phyloP scores from a whole-genome alignment of 2,113 vertebrate species.

The Pelecanoides urinatrix region DNA sequence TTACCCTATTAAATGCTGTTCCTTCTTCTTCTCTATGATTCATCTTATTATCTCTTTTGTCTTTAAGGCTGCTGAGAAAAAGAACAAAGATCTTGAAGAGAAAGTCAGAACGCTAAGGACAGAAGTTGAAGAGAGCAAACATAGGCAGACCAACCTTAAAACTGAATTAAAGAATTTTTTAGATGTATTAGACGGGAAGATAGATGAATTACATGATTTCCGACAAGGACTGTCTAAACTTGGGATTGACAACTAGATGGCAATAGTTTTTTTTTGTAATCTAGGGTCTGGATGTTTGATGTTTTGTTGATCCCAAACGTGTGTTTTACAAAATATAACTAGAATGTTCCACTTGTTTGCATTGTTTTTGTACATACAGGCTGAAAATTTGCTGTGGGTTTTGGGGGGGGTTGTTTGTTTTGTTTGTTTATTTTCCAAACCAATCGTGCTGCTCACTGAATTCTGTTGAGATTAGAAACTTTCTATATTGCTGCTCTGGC shows the following conservation, averaged over 20 bases:
- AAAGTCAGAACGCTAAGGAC: conserved; percentile 80
- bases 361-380: conserved; percentile 64
- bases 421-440: conserved; percentile 51
- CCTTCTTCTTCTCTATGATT: background rate
- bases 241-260: conserved; percentile 85
- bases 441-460: conserved; percentile 60
- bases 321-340: conserved; percentile 60
- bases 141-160: conserved; percentile 89
- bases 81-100: conserved; percentile 87
- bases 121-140: conserved; percentile 85
- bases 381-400: conserved; percentile 40
- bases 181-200: conserved; percentile 92
- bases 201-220: conserved; percentile 95
- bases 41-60: conserved; percentile 15
- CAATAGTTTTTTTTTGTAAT: conserved; percentile 46
- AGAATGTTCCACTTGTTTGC: conserved; percentile 59
- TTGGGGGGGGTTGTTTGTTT: background rate
- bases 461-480: conserved; percentile 48
- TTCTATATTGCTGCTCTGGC: conserved; percentile 51
- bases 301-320: conserved; percentile 63
- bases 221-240: conserved; percentile 91
- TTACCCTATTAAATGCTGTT: background rate
- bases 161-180: conserved; percentile 91
- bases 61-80: conserved; percentile 84
- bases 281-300: conserved; percentile 55